Evolutionary conservation across 2,797 vertebrate species (phyloP).

Genomic region (Brachyrhaphis roseni): DNA sequence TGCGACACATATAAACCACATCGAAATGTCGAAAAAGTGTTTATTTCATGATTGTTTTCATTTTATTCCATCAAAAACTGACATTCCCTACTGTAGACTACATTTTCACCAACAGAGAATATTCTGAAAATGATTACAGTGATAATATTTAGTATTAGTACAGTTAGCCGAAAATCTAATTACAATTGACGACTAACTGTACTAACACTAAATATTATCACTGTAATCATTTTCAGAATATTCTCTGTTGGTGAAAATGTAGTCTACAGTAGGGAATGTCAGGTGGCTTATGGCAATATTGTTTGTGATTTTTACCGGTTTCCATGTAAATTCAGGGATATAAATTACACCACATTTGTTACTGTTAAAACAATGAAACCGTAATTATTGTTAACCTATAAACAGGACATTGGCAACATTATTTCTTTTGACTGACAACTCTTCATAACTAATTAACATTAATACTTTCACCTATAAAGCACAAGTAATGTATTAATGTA

Average conservation of each 20-base stretch:
- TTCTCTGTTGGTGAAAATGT: neutral
- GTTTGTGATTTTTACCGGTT: neutral
- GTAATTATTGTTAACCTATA: neutral
- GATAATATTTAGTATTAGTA: too few relatives aligned
- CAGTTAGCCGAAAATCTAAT: too few relatives aligned
- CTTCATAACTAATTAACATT: neutral
- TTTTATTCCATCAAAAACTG: too few relatives aligned
- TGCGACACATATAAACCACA: constrained; percentile 47
- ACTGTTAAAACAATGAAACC: neutral
- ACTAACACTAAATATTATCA: neutral
- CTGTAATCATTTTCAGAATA: neutral
- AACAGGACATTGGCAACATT: neutral
- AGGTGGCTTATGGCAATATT: neutral
- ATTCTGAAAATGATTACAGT: too few relatives aligned
- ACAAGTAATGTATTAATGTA: neutral
- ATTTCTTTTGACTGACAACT: neutral
- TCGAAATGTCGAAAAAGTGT: constrained; percentile 28
- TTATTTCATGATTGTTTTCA: too few relatives aligned
- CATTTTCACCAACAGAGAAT: too few relatives aligned
- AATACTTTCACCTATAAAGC: neutral
- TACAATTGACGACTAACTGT: too few relatives aligned
- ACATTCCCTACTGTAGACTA: too few relatives aligned
- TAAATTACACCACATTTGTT: neutral
- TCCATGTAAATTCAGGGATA: neutral
- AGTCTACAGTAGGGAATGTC: neutral